Percentiles rank a stretch among this genome's conserved stretches.
Evolutionary conservation across 2,888 invertebrate genomes (phyloP).

Genomic region (Tetanocera ferruginea): DNA sequence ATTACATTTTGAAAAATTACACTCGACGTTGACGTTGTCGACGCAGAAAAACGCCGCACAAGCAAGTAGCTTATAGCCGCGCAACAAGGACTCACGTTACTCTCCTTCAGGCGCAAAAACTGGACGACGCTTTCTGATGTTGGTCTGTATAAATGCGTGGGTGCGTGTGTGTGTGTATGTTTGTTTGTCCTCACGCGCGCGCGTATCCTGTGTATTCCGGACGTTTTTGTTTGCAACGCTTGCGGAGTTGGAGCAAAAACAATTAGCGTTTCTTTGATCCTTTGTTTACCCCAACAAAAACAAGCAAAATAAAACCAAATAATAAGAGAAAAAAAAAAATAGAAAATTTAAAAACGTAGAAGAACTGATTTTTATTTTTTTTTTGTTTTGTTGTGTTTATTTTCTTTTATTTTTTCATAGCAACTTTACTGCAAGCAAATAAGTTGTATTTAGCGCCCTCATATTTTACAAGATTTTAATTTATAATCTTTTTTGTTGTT

Average conservation of each 20-base stretch:
- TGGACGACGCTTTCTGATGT: neutral
- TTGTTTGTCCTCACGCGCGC: constrained; percentile 15
- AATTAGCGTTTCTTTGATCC: constrained; percentile 66
- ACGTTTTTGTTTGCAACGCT: constrained; percentile 10
- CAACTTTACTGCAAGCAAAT: constrained; percentile 1
- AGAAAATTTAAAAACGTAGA: neutral
- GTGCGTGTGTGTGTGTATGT: neutral
- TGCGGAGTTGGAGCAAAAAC: constrained; percentile 53
- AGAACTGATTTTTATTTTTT: neutral
- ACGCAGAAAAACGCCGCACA: neutral
- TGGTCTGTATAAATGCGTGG: neutral
- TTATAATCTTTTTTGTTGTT: constrained; percentile 27
- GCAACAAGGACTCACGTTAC: constrained; percentile 11
- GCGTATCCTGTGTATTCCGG: neutral
- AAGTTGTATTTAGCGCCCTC: constrained; percentile 43
- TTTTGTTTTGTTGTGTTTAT: constrained; percentile 5
- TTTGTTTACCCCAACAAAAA: constrained; percentile 56
- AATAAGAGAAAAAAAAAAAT: neutral
- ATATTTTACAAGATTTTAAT: constrained; percentile 34
- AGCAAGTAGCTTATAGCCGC: neutral
- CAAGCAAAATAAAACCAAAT: constrained; percentile 23
- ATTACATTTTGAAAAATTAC: constrained; percentile 63
- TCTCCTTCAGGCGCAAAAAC: neutral
- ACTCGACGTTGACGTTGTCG: constrained; percentile 43
- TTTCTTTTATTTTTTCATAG: neutral